A percentile compares a stretch with the other conserved stretches of the same genome.
Evolutionary conservation across 2,888 invertebrate genomes (phyloP).

Genomic region (Platerodrilus igneus): DNA sequence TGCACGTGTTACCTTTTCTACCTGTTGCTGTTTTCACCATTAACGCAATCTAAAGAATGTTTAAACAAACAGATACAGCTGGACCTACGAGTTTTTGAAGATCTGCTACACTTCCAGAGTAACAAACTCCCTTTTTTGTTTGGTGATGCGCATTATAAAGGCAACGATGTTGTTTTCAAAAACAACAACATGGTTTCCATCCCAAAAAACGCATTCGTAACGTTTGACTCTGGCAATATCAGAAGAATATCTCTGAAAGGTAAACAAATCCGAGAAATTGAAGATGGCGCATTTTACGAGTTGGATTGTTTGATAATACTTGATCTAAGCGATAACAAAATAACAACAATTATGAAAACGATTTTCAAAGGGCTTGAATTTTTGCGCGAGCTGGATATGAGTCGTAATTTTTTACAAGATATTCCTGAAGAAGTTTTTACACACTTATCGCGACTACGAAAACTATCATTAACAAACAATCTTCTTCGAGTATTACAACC

Average conservation of each 20-base stretch:
- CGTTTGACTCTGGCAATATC: constrained; percentile 33
- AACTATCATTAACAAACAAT: constrained; percentile 27
- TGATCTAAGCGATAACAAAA: constrained; percentile 33
- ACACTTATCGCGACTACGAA: constrained; percentile 16
- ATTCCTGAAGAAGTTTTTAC: constrained; percentile 24
- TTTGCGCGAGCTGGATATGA: constrained; percentile 29
- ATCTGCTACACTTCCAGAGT: constrained; percentile 32
- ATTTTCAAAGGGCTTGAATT: constrained; percentile 25
- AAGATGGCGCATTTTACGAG: constrained; percentile 34
- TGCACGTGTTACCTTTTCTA: too few species aligned
- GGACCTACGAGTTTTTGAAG: constrained; percentile 33
- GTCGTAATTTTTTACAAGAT: constrained; percentile 25
- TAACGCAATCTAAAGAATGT: too few species aligned
- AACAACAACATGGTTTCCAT: constrained; percentile 22
- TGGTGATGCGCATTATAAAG: constrained; percentile 21
- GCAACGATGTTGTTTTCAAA: constrained; percentile 32
- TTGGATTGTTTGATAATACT: constrained; percentile 35
- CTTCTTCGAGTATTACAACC: constrained; percentile 16
- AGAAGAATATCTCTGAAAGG: constrained; percentile 30
- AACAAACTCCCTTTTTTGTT: constrained; percentile 33
- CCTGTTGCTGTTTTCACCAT: too few species aligned
- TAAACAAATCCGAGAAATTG: constrained; percentile 32
- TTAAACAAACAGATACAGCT: too few species aligned
- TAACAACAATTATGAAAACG: constrained; percentile 25
- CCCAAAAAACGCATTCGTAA: constrained; percentile 33